Evolutionary conservation across 2,797 vertebrate species (phyloP).

Genomic region (Delichon dasypus): DNA sequence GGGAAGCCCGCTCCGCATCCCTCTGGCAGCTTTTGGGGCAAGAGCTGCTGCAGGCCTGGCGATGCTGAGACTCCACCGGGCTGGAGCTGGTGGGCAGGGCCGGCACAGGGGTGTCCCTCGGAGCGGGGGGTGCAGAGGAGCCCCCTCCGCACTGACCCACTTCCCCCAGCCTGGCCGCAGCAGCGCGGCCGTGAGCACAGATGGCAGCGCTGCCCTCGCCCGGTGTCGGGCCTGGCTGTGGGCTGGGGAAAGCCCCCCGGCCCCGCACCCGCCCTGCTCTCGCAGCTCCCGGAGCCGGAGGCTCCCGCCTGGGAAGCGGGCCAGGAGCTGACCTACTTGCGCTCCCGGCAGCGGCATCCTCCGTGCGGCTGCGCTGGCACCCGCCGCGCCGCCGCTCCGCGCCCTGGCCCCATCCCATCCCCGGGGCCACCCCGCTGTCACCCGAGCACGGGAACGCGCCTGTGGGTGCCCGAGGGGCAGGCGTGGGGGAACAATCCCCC

Average conservation of each 20-base stretch:
- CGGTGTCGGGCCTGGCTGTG: fast-evolving
- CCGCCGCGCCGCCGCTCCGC: fast-evolving
- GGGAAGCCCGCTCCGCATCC: background rate
- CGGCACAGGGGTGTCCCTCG: fast-evolving
- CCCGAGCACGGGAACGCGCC: fast-evolving
- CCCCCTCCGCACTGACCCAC: background rate
- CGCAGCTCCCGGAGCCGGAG: fast-evolving
- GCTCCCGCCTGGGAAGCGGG: background rate
- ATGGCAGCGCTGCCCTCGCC: background rate
- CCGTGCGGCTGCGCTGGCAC: background rate
- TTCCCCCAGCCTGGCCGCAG: background rate
- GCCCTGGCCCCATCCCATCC: background rate
- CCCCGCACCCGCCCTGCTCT: background rate
- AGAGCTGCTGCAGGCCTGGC: background rate
- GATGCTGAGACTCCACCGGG: fast-evolving
- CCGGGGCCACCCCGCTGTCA: fast-evolving
- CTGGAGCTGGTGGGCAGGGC: background rate
- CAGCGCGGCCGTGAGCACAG: fast-evolving
- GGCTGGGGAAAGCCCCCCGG: background rate
- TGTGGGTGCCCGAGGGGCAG: fast-evolving
- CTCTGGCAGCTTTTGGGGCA: fast-evolving
- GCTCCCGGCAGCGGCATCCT: background rate
- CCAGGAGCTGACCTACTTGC: slow-evolving; percentile 54
- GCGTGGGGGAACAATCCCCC: fast-evolving
- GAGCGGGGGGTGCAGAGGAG: background rate